Evolutionary conservation across 2,888 invertebrate species (phyloP).

Genomic region (Xylocampa areola): DNA sequence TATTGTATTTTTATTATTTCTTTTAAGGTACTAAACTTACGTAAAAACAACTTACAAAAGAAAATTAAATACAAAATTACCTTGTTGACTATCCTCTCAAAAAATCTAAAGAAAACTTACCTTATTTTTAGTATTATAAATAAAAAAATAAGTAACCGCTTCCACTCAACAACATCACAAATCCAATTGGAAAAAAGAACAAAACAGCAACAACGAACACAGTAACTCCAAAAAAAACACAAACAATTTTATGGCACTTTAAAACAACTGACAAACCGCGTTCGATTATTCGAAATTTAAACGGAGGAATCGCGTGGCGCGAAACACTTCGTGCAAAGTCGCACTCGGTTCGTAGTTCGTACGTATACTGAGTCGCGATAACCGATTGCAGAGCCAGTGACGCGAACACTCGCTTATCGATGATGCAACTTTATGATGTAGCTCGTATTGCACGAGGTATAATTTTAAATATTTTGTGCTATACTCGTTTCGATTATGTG

Average conservation of each 20-base stretch:
- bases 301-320: slow-evolving; percentile 41
- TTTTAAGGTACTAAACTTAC: too few relatives aligned
- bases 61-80: too few relatives aligned
- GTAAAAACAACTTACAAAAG: too few relatives aligned
- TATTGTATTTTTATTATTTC: too few relatives aligned
- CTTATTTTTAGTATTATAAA: slow-evolving; percentile 8
- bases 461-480: slow-evolving; percentile 46
- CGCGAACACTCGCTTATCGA: slow-evolving; percentile 65
- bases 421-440: slow-evolving; percentile 56
- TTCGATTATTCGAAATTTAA: slow-evolving; percentile 44
- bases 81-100: too few relatives aligned
- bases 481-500: slow-evolving; percentile 27
- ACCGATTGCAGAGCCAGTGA: slow-evolving; percentile 77
- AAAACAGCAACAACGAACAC: slow-evolving; percentile 6
- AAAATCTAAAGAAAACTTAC: background rate
- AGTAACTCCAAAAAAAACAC: slow-evolving; percentile 2
- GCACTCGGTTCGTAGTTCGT: slow-evolving; percentile 60
- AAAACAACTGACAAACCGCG: slow-evolving; percentile 26
- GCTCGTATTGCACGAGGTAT: slow-evolving; percentile 41
- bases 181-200: slow-evolving; percentile 8
- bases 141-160: background rate
- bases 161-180: slow-evolving; percentile 17
- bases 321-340: slow-evolving; percentile 54
- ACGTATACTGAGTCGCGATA: slow-evolving; percentile 74
- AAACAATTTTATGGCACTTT: slow-evolving; percentile 26